Evolutionary conservation across 2,113 vertebrate species (phyloP).

Genomic region (Callithrix jacchus): DNA sequence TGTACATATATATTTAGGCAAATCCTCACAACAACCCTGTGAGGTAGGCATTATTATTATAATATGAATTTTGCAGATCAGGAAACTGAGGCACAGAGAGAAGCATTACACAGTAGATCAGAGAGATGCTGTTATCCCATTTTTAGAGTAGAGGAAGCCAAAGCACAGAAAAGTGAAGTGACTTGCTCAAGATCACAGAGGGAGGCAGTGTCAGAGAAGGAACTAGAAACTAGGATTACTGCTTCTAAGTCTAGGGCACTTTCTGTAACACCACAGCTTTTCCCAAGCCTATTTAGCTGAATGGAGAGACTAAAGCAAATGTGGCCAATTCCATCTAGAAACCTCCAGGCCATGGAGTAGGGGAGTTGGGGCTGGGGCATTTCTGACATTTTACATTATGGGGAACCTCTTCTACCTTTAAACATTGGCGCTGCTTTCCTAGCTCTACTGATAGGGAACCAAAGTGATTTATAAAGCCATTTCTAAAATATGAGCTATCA

Average conservation of each 20-base stretch:
- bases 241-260: conserved; percentile 23
- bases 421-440: background rate
- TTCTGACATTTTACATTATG: conserved; percentile 6
- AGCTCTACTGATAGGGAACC: background rate
- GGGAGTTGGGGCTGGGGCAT: background rate
- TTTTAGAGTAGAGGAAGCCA: conserved; percentile 30
- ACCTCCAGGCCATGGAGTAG: background rate
- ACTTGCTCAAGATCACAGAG: conserved; percentile 41
- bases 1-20: conserved; percentile 63
- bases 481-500: background rate
- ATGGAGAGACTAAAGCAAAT: background rate
- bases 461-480: conserved; percentile 35
- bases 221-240: conserved; percentile 37
- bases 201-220: background rate
- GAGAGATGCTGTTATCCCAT: conserved; percentile 19
- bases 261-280: conserved; percentile 1
- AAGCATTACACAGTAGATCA: conserved; percentile 28
- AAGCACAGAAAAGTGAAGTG: conserved; percentile 32
- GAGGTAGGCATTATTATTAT: conserved; percentile 70
- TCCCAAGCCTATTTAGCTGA: background rate
- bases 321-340: conserved; percentile 33
- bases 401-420: background rate
- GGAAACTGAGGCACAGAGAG: conserved; percentile 47
- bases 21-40: conserved; percentile 78
- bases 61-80: conserved; percentile 58